Base-by-base conservation (phyloP, 2,888 invertebrate genomes). In the Cylindroiulus punctatus region DNA sequence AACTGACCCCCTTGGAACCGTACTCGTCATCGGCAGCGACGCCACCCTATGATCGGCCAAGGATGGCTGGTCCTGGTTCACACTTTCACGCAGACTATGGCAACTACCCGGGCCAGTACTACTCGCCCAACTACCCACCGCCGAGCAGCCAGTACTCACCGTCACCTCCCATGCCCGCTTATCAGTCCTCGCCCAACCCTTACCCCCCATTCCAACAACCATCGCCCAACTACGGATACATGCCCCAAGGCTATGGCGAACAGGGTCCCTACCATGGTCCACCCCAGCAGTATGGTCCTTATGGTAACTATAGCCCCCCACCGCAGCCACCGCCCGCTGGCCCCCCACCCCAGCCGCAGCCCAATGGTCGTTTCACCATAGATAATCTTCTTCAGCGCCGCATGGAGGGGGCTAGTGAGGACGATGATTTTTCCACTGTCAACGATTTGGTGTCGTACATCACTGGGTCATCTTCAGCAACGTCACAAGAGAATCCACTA, bases 131-230 rank as follows among this genome's bases (percentile, higher is more conserved):
- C 22, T 30, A 0, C 22, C 87, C 52, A 12, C 87, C 22, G 86
- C 88, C 12, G 87, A 12, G 90, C 91, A 88, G 87, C 89, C 88
- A 14, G 87, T 89, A 14, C 87, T 88, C 22, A 52, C n/a, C 88
- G 87, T 42, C 86, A 85, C 17, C 83, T 42, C 42, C 82, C 86
- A 82, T 44, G 87, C 32, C n/a, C 14, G 81, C 32, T 32, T 57
- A 84, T 88, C 42, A 40, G 12, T 8, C 85, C 86, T 81, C 88
- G 87, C 84, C 88, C 88, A 26, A 90, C 90, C 90, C 91, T 90
- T 90, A 90, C 83, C 84, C 85, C 32, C 86, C 87, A n/a, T 86
- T 87, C 76, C 88, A 87, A 30, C 87, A 86, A 40, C 86, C 82
- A n/a, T 87, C 87, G 30, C 87, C 87, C 12, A 87, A 85, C 36